Conservation (phyloP, 1,140 invertebrate genomes). For the Tetramorium alpestre region DNA sequence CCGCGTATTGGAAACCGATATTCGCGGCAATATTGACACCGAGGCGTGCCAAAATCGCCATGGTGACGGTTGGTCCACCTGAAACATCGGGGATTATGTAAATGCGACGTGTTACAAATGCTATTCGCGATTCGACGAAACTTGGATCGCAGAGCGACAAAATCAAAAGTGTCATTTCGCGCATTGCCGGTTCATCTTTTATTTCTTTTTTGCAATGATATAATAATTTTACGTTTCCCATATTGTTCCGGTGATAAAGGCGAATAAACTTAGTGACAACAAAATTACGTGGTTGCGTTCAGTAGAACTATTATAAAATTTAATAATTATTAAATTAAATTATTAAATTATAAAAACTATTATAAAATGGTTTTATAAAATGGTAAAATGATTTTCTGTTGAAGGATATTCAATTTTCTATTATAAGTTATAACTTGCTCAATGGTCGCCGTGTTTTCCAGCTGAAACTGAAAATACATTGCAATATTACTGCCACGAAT, state of each 20-base stretch:
- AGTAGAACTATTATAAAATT: too few species aligned
- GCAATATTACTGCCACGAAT: too few species aligned
- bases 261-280: background rate
- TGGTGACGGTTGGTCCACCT: constrained; percentile 87
- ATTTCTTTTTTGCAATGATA: background rate
- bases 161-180: background rate
- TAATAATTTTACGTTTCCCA: background rate
- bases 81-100: constrained; percentile 49
- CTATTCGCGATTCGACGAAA: background rate
- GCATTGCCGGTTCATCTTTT: background rate
- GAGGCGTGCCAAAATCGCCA: constrained; percentile 93
- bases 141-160: background rate
- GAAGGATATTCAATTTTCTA: too few species aligned
- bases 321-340: too few species aligned
- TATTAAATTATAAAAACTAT: too few species aligned
- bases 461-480: too few species aligned
- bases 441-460: too few species aligned
- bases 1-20: constrained; percentile 95
- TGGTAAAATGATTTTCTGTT: too few species aligned
- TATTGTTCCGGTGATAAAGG: background rate
- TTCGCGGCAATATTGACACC: constrained; percentile 95
- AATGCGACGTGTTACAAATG: background rate
- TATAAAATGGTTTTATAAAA: too few species aligned
- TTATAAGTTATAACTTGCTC: too few species aligned
- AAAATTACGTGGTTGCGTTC: background rate